Conservation (phyloP, 2,797 vertebrate species). For the Liasis olivaceus region DNA sequence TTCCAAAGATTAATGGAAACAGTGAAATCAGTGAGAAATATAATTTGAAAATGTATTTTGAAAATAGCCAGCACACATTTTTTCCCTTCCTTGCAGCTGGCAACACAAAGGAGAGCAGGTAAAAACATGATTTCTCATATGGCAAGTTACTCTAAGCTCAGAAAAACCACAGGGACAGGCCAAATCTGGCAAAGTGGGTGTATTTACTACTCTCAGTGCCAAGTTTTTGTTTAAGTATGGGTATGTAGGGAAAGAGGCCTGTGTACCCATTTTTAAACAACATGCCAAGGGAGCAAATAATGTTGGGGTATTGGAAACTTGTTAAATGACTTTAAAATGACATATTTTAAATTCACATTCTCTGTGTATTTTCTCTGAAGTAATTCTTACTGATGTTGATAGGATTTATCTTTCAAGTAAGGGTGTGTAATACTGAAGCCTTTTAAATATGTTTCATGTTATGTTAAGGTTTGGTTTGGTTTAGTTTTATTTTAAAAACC, state of each 20-base stretch:
- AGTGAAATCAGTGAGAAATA: neutral
- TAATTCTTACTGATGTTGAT: neutral
- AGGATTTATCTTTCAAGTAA: neutral
- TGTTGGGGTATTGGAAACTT: neutral
- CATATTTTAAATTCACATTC: neutral
- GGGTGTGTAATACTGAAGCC: too few species aligned
- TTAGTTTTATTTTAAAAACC: too few species aligned
- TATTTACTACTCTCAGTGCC: neutral
- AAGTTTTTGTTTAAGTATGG: neutral
- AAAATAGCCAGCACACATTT: neutral
- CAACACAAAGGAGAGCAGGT: neutral
- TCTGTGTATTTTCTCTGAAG: neutral
- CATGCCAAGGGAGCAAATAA: neutral
- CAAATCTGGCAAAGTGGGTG: neutral
- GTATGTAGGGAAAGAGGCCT: neutral
- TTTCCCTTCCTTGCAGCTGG: neutral
- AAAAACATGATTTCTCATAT: neutral
- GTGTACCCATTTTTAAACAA: neutral
- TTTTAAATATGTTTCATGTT: too few species aligned
- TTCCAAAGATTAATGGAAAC: neutral
- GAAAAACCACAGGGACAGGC: neutral
- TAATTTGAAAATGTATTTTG: accelerated
- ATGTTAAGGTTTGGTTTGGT: too few species aligned
- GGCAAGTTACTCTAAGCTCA: neutral
- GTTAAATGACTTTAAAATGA: neutral